Percentiles rank a stretch among this genome's conserved stretches.
Conservation (phyloP, 2,797 vertebrate species). For the Poecile montanus region DNA sequence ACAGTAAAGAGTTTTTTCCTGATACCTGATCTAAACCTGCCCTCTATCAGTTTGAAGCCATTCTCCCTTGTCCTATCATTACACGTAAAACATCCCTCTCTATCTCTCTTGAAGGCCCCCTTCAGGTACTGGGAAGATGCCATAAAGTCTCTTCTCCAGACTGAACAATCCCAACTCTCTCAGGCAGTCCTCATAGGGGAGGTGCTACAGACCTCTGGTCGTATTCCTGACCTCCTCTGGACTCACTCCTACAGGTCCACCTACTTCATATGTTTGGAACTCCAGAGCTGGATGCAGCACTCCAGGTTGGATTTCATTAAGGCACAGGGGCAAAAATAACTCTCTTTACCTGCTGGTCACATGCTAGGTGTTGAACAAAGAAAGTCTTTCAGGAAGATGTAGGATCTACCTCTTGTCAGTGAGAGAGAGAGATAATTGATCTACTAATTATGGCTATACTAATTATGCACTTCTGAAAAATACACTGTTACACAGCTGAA, state of each 20-base stretch:
- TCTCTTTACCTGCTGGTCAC: neutral
- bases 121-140: neutral
- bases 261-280: too few relatives aligned
- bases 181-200: neutral
- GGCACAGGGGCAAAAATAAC: neutral
- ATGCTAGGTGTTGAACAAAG: neutral
- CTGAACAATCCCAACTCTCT: neutral
- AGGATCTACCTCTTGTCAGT: neutral
- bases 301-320: neutral
- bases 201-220: neutral
- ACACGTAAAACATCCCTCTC: neutral
- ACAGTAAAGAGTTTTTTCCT: neutral
- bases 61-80: neutral
- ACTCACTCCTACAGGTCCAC: neutral
- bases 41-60: neutral
- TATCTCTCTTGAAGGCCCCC: neutral
- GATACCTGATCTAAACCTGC: neutral
- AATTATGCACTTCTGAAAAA: neutral
- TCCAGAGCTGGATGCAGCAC: neutral
- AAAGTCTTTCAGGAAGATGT: neutral
- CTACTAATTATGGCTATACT: neutral
- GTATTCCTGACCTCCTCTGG: neutral
- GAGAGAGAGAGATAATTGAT: neutral
- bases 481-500: neutral
- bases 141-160: neutral